phyloP scores from a whole-genome alignment of 37 sponge, comb jelly and placozoan genomes.

The Beroe forskalii region DNA sequence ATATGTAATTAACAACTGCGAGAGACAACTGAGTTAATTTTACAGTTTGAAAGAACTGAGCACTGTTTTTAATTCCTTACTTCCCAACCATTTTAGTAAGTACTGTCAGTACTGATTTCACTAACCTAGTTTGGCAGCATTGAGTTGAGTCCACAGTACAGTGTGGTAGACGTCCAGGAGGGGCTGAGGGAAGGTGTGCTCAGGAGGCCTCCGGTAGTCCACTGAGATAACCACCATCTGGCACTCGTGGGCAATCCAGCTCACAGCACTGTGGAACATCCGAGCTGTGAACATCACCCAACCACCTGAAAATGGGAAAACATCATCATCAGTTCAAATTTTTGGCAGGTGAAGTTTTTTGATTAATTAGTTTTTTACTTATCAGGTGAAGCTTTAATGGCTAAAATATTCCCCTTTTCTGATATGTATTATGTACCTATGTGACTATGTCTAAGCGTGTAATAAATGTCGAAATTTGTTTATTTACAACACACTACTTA shows the following conservation, averaged over 20 bases:
- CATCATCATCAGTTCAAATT: background rate
- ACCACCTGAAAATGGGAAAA: constrained; percentile 42
- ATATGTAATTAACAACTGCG: no score
- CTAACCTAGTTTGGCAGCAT: constrained; percentile 21
- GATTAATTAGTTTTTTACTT: no score
- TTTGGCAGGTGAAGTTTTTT: background rate
- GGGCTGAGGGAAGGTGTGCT: constrained; percentile 52
- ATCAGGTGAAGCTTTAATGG: no score
- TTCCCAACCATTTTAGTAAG: no score
- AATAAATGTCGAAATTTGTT: no score
- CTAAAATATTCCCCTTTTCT: no score
- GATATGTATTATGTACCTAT: no score
- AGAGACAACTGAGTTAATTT: no score
- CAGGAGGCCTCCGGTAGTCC: constrained; percentile 46
- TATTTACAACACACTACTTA: no score
- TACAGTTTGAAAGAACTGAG: no score
- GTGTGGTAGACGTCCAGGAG: constrained; percentile 13
- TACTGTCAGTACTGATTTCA: background rate
- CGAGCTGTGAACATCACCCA: constrained; percentile 58
- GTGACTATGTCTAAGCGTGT: no score
- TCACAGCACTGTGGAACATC: constrained; percentile 54
- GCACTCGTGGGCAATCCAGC: constrained; percentile 48
- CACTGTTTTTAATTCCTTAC: no score
- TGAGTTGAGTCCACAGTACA: constrained; percentile 45
- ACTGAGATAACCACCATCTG: constrained; percentile 10